Percentiles rank a stretch among this genome's conserved stretches.
These are phyloP conservation scores for Zygaena filipendulae DNA, from an alignment of 2,888 invertebrate species.

Conservation along the genomic window DNA sequence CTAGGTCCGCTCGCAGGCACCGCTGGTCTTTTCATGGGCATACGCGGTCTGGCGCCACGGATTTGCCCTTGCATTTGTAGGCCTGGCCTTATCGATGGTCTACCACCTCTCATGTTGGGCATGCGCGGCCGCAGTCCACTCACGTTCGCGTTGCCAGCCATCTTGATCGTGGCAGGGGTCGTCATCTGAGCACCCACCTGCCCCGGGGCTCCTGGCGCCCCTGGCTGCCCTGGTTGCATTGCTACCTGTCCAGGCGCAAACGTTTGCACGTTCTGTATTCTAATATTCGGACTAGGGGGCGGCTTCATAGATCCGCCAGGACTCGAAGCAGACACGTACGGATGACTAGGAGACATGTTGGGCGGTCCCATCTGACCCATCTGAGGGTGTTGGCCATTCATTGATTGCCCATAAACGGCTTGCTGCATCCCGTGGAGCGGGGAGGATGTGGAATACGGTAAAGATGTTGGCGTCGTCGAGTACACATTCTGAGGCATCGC, in stretches of 20 bases:
- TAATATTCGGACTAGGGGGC: slow-evolving; percentile 24
- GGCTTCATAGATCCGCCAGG: slow-evolving; percentile 42
- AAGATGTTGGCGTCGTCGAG: slow-evolving; percentile 27
- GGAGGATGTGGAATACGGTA: slow-evolving; percentile 38
- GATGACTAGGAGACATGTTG: slow-evolving; percentile 27
- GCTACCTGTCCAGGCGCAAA: slow-evolving; percentile 41
- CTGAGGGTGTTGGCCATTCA: slow-evolving; percentile 25
- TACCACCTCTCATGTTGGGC: slow-evolving; percentile 35
- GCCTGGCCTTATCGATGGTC: slow-evolving; percentile 47
- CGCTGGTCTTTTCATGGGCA: slow-evolving; percentile 50
- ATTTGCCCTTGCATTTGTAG: slow-evolving; percentile 53
- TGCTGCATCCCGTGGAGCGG: slow-evolving; percentile 60
- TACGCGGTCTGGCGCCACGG: slow-evolving; percentile 36
- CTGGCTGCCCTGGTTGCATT: slow-evolving; percentile 18
- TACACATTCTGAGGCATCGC: slow-evolving; percentile 30
- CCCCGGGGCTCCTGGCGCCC: not conserved
- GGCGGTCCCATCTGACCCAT: slow-evolving; percentile 41
- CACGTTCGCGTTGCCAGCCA: slow-evolving; percentile 43
- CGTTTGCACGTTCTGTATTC: slow-evolving; percentile 55
- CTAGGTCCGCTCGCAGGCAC: slow-evolving; percentile 28
- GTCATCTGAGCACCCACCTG: slow-evolving; percentile 28
- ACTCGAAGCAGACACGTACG: slow-evolving; percentile 37
- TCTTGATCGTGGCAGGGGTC: slow-evolving; percentile 41
- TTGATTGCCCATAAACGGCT: slow-evolving; percentile 43
- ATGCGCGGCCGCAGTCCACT: slow-evolving; percentile 40